These are phyloP conservation scores for Colostygia pectinataria DNA, from an alignment of 2,888 invertebrate genomes.

Conservation along the genomic window DNA sequence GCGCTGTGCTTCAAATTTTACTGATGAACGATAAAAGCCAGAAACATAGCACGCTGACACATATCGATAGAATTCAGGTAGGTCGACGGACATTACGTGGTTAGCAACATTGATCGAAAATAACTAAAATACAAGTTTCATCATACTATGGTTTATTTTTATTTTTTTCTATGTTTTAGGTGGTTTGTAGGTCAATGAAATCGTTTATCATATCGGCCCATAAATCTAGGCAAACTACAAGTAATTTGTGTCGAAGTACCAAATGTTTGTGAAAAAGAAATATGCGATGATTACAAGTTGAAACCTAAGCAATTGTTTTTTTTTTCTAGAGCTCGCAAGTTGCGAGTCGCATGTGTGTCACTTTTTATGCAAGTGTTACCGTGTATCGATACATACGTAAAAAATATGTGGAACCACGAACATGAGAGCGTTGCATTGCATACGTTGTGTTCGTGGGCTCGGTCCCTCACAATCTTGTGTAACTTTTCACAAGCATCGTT, in stretches of 20 bases:
- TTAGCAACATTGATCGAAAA: conserved; percentile 21
- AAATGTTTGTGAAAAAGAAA: conserved; percentile 8
- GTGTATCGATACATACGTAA: no score
- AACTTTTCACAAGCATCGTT: no score
- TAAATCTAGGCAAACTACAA: conserved; percentile 18
- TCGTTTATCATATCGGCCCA: conserved; percentile 19
- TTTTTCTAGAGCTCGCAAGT: no score
- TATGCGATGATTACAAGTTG: background rate
- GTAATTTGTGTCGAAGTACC: conserved; percentile 25
- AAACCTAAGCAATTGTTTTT: background rate
- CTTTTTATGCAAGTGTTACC: no score
- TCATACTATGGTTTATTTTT: conserved; percentile 17
- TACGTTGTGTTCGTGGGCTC: no score
- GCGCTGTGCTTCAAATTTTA: conserved; percentile 7
- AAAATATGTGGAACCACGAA: no score
- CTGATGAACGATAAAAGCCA: conserved; percentile 17
- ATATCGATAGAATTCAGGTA: conserved; percentile 15
- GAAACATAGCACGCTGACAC: conserved; percentile 11
- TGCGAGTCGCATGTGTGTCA: no score
- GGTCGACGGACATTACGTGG: conserved; percentile 13
- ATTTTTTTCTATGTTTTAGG: background rate
- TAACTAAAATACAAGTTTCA: conserved; percentile 16
- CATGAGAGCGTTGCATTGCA: no score
- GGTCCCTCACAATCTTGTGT: no score
- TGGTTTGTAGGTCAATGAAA: conserved; percentile 21